phyloP scores from a whole-genome alignment of 2,888 invertebrate genomes.

The Microctonus hyperodae region DNA sequence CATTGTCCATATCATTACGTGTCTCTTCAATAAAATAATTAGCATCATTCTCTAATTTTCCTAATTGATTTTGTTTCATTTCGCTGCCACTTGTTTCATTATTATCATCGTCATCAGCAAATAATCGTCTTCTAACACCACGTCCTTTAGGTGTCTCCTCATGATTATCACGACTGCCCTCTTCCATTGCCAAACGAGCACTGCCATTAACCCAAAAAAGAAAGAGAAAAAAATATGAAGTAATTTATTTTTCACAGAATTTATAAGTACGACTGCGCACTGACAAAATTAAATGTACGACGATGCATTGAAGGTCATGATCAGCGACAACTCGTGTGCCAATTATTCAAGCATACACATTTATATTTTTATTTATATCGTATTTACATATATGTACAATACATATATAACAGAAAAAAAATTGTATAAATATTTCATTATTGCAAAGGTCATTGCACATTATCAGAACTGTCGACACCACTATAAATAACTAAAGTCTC shows the following conservation, averaged over 20 bases:
- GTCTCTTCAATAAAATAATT: conserved; percentile 50
- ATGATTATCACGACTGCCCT: conserved; percentile 47
- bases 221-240: neutral
- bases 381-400: neutral
- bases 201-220: conserved; percentile 42
- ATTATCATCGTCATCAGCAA: conserved; percentile 57
- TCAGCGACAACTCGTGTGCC: neutral
- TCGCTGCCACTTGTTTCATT: neutral
- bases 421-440: neutral
- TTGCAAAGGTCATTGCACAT: neutral
- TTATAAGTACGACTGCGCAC: neutral
- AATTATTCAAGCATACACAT: neutral
- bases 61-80: conserved; percentile 21
- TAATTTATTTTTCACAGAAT: neutral
- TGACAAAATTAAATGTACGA: neutral
- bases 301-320: neutral
- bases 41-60: conserved; percentile 41
- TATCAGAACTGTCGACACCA: conserved; percentile 16
- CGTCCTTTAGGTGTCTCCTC: conserved; percentile 38
- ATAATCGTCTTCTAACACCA: conserved; percentile 63
- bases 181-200: conserved; percentile 56
- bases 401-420: neutral
- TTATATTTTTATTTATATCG: too few relatives aligned
- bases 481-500: neutral
- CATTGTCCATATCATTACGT: conserved; percentile 46